These are phyloP conservation scores for Gryon sp. DNA, from an alignment of 1,140 invertebrate genomes.

Conservation along the genomic window DNA sequence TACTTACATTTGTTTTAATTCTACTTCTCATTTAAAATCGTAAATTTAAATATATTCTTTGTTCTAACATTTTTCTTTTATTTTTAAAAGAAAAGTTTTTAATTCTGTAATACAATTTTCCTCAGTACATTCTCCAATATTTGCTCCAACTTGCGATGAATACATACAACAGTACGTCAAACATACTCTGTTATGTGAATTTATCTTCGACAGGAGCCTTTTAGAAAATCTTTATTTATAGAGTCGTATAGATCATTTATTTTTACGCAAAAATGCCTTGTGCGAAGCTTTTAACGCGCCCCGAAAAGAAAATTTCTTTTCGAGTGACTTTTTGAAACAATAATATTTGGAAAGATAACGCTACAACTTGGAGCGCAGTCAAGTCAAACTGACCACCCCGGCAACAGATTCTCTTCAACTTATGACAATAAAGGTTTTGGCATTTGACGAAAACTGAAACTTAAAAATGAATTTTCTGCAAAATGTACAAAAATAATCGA, in stretches of 20 bases:
- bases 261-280: slow-evolving; percentile 5
- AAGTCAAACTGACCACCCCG: neutral
- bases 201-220: slow-evolving; percentile 12
- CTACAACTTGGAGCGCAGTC: neutral
- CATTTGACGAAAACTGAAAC: too few relatives aligned
- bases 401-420: too few relatives aligned
- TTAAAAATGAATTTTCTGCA: too few relatives aligned
- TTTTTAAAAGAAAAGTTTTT: too few relatives aligned
- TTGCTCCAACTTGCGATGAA: slow-evolving; percentile 13
- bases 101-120: slow-evolving; percentile 10
- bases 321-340: slow-evolving; percentile 5
- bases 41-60: too few relatives aligned
- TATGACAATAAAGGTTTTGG: too few relatives aligned
- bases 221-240: slow-evolving; percentile 29
- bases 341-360: slow-evolving; percentile 21
- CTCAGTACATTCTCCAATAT: neutral
- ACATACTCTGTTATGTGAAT: slow-evolving; percentile 3
- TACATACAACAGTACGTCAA: slow-evolving; percentile 14
- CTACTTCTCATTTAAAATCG: too few relatives aligned
- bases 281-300: slow-evolving; percentile 1
- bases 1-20: too few relatives aligned
- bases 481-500: too few relatives aligned
- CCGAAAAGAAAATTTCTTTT: slow-evolving; percentile 18
- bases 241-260: slow-evolving; percentile 29
- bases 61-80: too few relatives aligned